Base-by-base conservation (phyloP, 2,888 invertebrate genomes). In the Selenia dentaria region DNA sequence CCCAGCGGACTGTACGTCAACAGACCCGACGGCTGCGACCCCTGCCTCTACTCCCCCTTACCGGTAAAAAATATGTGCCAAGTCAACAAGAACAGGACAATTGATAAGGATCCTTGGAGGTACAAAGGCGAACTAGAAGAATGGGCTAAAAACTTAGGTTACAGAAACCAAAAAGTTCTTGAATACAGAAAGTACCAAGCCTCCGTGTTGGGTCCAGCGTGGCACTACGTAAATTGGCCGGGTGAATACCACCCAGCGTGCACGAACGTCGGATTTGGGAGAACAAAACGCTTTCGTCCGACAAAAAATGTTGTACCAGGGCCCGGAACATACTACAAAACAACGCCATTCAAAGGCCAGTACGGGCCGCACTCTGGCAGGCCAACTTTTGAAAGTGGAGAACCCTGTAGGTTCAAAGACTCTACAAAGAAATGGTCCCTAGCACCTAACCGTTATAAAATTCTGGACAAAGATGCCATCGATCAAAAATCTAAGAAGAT, bases 131-230 rank as follows among this genome's bases (percentile, higher is more conserved):
- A 85, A 46, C 58, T 87, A 8, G 88, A 88, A 54, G 83, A 82
- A 14, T 89, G 88, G 88, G 69, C 81, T 1, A 61, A 59, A 51
- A 83, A 89, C 55, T 72, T 89, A 22, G 88, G 88, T 3, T 89
- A 85, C 44, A 76, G 87, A 54, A 88, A 89, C 48, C 79, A 79
- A 60, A 66, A 67, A 45, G 46, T 86, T 11, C 68, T 89, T 4
- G 66, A 68, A 8, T 42, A 59, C 24, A 67, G 78, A 20, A 61
- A 28, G 37, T 84, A 83, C 81, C 61, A 56, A 13, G 51, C 41
- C n/a, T 67, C 79, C 1, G 29, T 83, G 16, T 51, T 82, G 3
- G 88, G 88, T 0, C 85, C 85, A 2, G 84, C 83, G 9, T 87
- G 86, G 88, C 74, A 78, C 22, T 57, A 70, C 0, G 29, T 83